phyloP scores from a whole-genome alignment of 1,140 invertebrate genomes.

The Heliconius hermathena region DNA sequence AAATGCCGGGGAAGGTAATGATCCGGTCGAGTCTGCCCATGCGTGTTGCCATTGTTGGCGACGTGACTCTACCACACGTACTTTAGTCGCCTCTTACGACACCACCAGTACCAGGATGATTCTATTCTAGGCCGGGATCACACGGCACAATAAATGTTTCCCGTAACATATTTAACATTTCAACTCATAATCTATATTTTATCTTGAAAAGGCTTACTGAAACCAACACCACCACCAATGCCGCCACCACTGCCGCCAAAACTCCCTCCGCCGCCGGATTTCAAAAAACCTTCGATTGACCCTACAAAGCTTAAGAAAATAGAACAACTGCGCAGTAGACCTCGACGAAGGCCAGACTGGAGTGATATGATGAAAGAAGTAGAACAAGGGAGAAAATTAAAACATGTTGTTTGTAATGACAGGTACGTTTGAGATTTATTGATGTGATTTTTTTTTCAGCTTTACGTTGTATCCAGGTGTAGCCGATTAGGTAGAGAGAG shows the following conservation, averaged over 20 bases:
- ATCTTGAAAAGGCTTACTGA: conserved; percentile 66
- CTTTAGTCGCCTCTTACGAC: too few species aligned
- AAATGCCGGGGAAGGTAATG: too few species aligned
- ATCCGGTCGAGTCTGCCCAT: too few species aligned
- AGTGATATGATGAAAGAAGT: conserved; percentile 94
- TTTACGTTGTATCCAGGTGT: too few species aligned
- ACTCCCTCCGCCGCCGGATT: conserved; percentile 86
- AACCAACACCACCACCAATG: conserved; percentile 77
- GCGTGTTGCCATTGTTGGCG: too few species aligned
- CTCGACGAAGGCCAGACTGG: conserved; percentile 92
- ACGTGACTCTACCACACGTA: too few species aligned
- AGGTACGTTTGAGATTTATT: conserved; percentile 73
- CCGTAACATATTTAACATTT: too few species aligned
- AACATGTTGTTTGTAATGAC: conserved; percentile 92
- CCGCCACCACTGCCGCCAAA: conserved; percentile 87
- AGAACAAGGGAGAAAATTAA: conserved; percentile 88
- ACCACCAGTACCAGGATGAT: too few species aligned
- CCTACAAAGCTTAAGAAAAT: conserved; percentile 83
- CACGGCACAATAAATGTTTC: too few species aligned
- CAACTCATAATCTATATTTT: background rate
- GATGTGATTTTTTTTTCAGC: too few species aligned
- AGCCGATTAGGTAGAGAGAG: too few species aligned
- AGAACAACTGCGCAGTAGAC: conserved; percentile 86
- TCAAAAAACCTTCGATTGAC: conserved; percentile 78
- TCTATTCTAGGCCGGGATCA: too few species aligned